These are phyloP conservation scores for Drosophila quinaria DNA, from an alignment of 2,888 invertebrate genomes.

Conservation along the genomic window DNA sequence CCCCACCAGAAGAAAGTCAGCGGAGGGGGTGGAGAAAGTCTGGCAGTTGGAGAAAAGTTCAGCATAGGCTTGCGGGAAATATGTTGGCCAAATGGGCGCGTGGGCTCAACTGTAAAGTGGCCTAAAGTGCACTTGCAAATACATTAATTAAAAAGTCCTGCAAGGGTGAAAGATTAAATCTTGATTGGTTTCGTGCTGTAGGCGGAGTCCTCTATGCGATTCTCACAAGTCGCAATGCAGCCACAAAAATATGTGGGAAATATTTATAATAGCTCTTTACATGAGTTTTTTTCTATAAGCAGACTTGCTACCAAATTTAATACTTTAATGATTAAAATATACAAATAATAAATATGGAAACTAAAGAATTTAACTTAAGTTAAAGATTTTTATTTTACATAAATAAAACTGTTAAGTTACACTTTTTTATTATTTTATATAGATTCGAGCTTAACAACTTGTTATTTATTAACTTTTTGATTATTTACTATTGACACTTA, in stretches of 20 bases:
- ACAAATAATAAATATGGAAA: too few relatives aligned
- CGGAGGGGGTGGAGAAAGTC: too few relatives aligned
- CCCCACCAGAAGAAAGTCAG: not conserved
- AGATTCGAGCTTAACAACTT: too few relatives aligned
- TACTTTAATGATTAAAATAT: too few relatives aligned
- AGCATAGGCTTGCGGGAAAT: constrained; percentile 31
- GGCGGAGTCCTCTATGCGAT: constrained; percentile 1
- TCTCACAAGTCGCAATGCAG: constrained; percentile 20
- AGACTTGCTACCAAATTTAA: too few relatives aligned
- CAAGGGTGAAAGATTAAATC: constrained; percentile 54
- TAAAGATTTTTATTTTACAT: too few relatives aligned
- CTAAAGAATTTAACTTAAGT: too few relatives aligned
- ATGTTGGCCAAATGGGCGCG: constrained; percentile 23
- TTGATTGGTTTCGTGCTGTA: constrained; percentile 42
- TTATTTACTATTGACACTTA: too few relatives aligned
- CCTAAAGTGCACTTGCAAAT: constrained; percentile 65
- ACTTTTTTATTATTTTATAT: too few relatives aligned
- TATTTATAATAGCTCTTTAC: not conserved
- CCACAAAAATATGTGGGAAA: not conserved
- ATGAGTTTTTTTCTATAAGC: too few relatives aligned
- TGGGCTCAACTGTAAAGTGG: constrained; percentile 53
- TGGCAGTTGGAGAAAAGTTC: constrained; percentile 15
- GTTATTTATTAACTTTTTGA: too few relatives aligned
- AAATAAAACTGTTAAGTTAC: too few relatives aligned
- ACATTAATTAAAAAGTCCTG: constrained; percentile 51